Evolutionary conservation across 2,113 vertebrate species (phyloP), one percentile per base, ranked within the genome.

Genomic region (Heterochromis multidens): DNA sequence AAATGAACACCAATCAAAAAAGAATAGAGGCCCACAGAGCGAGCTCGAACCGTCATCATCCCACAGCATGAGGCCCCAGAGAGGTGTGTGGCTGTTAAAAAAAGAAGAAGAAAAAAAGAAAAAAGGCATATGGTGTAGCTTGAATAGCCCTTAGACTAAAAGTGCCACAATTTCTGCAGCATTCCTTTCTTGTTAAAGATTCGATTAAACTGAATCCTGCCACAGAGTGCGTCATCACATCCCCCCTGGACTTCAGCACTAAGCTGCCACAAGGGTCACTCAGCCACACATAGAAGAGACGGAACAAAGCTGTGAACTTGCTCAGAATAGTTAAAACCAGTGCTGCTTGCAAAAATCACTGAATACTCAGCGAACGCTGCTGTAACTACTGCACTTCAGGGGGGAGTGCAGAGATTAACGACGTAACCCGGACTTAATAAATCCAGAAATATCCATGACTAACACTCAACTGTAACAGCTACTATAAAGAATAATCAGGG

Each of bases 1-100:
- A 89, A 93, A 91, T 83, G 85, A 91, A 77, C 88, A 43, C 84
- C 65, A 93, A 93, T 93, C 86, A 92, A 88, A 94, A 82, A 60
- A 58, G 70, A 86, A 65, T 79, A 6, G 25, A 57, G 46, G 85
- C 86, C 85, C 81, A 25, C 25, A 54, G 63, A 74, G 87, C 9
- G 6, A 57, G 25, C 63, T 65, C 1, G n/a, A 89, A 81, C 82
- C 86, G 27, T 82, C 80, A 77, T 82, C 82, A 79, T 60, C 56
- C 17, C 86, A 65, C 92, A 81, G 83, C 23, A 1, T 63, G 92
- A 70, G 7, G 81, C 70, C 74, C 52, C 77, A 6, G 60, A 76
- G 79, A 89, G 77, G 67, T 65, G 57, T 72, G 77, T 7, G 74
- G 46, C 79, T 59, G 10, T 77, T 74, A 16, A 54, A 54, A 74